Conservation (phyloP, 2,113 vertebrate species). For the Glaucidium brasilianum region DNA sequence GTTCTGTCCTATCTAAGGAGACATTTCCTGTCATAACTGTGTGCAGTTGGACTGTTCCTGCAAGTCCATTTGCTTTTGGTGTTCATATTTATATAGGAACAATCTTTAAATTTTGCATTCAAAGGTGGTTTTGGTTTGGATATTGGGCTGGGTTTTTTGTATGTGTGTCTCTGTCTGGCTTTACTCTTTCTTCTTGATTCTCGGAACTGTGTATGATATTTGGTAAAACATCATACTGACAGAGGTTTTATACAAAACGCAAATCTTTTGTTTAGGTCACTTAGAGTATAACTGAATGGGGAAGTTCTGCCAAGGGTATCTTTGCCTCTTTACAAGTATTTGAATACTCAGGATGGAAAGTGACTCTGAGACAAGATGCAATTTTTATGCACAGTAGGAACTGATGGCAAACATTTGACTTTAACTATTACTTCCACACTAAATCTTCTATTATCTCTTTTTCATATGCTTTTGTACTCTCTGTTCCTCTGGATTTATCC, state of each 20-base stretch:
- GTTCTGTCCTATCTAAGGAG: background rate
- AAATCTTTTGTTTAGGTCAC: background rate
- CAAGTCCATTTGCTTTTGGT: background rate
- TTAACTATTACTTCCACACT: background rate
- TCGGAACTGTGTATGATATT: background rate
- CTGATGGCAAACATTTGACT: background rate
- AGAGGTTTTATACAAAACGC: background rate
- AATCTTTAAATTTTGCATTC: background rate
- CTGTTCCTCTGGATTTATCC: background rate
- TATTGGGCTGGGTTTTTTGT: background rate
- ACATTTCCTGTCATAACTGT: background rate
- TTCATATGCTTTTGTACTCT: background rate
- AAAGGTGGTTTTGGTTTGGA: background rate
- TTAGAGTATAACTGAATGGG: background rate
- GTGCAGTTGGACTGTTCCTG: background rate
- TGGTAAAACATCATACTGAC: background rate
- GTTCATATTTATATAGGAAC: background rate
- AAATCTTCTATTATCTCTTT: background rate
- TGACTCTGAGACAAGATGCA: background rate
- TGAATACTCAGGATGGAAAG: background rate
- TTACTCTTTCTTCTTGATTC: background rate
- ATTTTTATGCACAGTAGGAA: background rate
- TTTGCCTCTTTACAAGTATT: background rate
- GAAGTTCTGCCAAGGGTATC: background rate
- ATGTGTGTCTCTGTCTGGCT: background rate